phyloP scores from a whole-genome alignment of 1,140 invertebrate genomes.

The Antheraea pernyi region DNA sequence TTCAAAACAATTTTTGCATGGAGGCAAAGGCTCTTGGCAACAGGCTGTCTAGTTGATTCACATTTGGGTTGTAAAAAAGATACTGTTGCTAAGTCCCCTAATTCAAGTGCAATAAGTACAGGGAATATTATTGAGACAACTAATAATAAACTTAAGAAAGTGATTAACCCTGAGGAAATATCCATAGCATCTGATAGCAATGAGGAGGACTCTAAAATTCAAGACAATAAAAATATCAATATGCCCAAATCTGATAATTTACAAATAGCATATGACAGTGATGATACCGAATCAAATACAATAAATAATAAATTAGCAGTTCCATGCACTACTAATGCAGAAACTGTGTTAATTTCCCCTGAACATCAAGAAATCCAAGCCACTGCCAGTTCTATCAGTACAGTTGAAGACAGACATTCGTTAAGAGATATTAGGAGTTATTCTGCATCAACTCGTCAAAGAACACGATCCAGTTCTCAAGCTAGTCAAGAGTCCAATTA shows the following conservation, averaged over 20 bases:
- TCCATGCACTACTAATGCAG: constrained; percentile 51
- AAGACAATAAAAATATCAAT: constrained; percentile 10
- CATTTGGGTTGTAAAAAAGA: constrained; percentile 43
- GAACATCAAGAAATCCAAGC: constrained; percentile 32
- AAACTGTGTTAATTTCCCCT: constrained; percentile 47
- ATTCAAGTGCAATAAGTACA: constrained; percentile 16
- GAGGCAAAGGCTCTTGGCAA: constrained; percentile 65
- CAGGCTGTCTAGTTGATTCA: constrained; percentile 70
- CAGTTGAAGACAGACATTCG: constrained; percentile 42
- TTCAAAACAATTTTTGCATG: constrained; percentile 75
- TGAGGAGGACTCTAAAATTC: constrained; percentile 37
- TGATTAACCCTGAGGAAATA: constrained; percentile 71
- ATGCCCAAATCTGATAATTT: constrained; percentile 17
- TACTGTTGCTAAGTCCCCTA: constrained; percentile 15
- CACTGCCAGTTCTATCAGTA: constrained; percentile 42
- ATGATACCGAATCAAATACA: not conserved
- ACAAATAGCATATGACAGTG: not conserved
- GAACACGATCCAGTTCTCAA: constrained; percentile 55
- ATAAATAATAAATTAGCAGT: constrained; percentile 7
- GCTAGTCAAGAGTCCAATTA: constrained; percentile 64
- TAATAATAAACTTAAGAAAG: constrained; percentile 31
- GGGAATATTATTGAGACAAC: constrained; percentile 22
- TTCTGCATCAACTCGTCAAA: constrained; percentile 47
- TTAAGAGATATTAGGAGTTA: constrained; percentile 37
- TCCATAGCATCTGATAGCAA: constrained; percentile 58